Conservation (phyloP, 1,140 invertebrate species). For the Tetranychus urticae region DNA sequence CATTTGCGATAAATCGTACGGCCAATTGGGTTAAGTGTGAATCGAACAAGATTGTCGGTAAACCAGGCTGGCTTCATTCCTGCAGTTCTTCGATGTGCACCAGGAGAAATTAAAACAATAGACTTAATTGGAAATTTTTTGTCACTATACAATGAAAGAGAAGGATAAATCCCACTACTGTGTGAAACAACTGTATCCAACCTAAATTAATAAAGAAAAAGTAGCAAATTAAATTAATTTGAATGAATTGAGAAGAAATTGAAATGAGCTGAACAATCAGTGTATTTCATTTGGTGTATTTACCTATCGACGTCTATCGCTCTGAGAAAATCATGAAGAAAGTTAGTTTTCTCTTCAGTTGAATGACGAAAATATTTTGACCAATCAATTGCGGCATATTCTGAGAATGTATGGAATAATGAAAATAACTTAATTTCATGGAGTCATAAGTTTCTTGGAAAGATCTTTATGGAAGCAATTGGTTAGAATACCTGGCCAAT, state of each 20-base stretch:
- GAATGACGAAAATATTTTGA: neutral
- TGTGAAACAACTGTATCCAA: neutral
- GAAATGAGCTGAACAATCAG: neutral
- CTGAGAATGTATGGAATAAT: too few species aligned
- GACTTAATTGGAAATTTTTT: neutral
- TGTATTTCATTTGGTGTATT: neutral
- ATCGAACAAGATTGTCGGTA: neutral
- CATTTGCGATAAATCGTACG: neutral
- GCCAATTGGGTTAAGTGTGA: neutral
- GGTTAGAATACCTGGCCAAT: neutral
- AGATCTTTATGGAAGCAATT: neutral
- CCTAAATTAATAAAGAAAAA: neutral
- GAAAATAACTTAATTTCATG: too few species aligned
- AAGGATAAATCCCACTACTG: neutral
- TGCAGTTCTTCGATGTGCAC: neutral
- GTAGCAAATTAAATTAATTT: neutral
- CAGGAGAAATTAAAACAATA: neutral
- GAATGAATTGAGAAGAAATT: too few species aligned
- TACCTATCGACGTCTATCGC: neutral
- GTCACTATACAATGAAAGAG: neutral
- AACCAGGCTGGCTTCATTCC: conserved; percentile 1
- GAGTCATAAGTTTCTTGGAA: conserved; percentile 6
- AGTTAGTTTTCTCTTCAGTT: neutral
- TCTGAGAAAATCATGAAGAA: neutral
- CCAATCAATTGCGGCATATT: neutral